Percentiles rank a stretch among this genome's conserved stretches.
These are phyloP conservation scores for Papilio elwesi DNA, from an alignment of 2,888 invertebrate species.

Conservation along the genomic window DNA sequence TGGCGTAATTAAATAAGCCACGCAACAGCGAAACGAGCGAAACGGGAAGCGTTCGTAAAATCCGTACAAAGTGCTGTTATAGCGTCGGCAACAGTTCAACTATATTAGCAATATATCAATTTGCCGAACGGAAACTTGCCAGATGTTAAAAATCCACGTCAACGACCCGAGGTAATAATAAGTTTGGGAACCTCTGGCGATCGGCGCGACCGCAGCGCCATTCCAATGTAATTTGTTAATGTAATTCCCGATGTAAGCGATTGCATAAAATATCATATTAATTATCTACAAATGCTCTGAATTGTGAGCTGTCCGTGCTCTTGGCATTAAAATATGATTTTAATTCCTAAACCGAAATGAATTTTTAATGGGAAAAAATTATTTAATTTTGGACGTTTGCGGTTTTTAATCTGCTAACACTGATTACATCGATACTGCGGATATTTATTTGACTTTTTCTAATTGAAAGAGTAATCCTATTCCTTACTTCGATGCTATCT, in stretches of 20 bases:
- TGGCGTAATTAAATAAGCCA: slow-evolving; percentile 22
- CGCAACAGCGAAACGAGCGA: slow-evolving; percentile 18
- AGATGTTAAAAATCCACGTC: slow-evolving; percentile 40
- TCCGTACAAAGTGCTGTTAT: slow-evolving; percentile 32
- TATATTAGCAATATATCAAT: slow-evolving; percentile 39
- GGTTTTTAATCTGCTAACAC: neutral
- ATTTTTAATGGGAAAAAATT: neutral
- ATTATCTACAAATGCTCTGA: slow-evolving; percentile 21
- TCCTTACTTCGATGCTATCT: slow-evolving; percentile 6
- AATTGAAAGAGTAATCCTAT: slow-evolving; percentile 11
- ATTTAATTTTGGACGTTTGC: slow-evolving; percentile 9
- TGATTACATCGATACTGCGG: neutral
- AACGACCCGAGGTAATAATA: slow-evolving; percentile 31
- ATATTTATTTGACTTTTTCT: slow-evolving; percentile 18
- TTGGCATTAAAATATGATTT: slow-evolving; percentile 19
- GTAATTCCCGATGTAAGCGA: slow-evolving; percentile 1
- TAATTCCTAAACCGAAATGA: slow-evolving; percentile 13
- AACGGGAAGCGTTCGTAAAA: slow-evolving; percentile 21
- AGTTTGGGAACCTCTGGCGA: slow-evolving; percentile 4
- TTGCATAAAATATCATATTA: slow-evolving; percentile 23
- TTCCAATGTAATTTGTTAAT: slow-evolving; percentile 11
- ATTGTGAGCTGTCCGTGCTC: neutral
- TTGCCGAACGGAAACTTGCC: slow-evolving; percentile 42
- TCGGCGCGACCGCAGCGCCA: neutral
- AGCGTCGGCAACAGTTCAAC: slow-evolving; percentile 27